These are phyloP conservation scores for Corbicula japonica DNA, from an alignment of 2,888 invertebrate genomes.

Conservation along the genomic window DNA sequence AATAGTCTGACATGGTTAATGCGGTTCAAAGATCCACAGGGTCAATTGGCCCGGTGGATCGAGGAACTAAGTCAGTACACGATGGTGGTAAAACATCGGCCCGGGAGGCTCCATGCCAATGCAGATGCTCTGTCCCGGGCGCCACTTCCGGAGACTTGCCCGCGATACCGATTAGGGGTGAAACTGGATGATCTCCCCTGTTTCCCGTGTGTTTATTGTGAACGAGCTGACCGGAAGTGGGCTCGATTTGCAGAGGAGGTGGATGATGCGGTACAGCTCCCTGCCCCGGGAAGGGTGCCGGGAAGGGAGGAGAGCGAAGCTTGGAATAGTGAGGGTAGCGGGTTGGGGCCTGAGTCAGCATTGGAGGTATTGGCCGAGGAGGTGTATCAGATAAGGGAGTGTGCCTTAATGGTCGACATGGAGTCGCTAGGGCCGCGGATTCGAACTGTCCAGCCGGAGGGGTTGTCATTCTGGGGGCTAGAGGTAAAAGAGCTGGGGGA, in stretches of 20 bases:
- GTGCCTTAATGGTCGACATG: too few species aligned
- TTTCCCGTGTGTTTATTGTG: not conserved
- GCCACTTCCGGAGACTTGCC: not conserved
- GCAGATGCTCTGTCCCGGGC: conserved; percentile 1
- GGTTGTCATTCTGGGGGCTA: too few species aligned
- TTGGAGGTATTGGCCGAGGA: too few species aligned
- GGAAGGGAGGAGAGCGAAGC: too few species aligned
- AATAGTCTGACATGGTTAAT: not conserved
- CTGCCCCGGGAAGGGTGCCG: too few species aligned
- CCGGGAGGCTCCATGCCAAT: not conserved
- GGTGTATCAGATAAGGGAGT: too few species aligned
- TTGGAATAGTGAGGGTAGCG: too few species aligned
- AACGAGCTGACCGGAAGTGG: not conserved
- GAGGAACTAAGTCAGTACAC: conserved; percentile 2
- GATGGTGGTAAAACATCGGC: not conserved
- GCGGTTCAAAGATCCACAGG: conserved; percentile 3
- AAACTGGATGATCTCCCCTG: not conserved
- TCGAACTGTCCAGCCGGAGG: too few species aligned
- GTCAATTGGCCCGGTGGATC: not conserved
- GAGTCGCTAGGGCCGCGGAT: too few species aligned
- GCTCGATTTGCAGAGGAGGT: not conserved
- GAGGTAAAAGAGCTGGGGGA: too few species aligned
- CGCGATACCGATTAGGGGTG: not conserved
- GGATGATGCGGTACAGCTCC: not conserved
- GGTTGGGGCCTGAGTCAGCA: too few species aligned